Evolutionary conservation across 2,888 invertebrate genomes (phyloP).

Genomic region (Aphidius colemani): DNA sequence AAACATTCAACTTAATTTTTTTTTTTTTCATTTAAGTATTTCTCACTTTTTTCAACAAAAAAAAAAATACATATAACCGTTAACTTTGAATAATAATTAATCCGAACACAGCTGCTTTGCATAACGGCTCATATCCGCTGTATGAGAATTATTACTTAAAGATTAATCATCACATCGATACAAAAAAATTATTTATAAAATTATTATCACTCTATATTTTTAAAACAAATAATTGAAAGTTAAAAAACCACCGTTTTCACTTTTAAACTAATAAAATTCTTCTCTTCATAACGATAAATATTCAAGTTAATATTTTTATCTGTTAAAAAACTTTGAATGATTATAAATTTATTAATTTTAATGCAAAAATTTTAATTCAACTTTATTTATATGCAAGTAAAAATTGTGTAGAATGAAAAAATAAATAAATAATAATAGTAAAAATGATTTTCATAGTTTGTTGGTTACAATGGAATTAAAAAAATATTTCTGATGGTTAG

Average conservation of each 20-base stretch:
- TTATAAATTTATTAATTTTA: too few species aligned
- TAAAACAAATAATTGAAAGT: too few species aligned
- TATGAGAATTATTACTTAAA: conserved; percentile 32
- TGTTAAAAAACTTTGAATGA: too few species aligned
- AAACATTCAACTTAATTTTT: too few species aligned
- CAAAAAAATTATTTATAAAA: conserved; percentile 1
- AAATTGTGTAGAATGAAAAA: conserved; percentile 1
- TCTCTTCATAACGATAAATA: too few species aligned
- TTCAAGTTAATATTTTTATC: too few species aligned
- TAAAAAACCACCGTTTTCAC: too few species aligned
- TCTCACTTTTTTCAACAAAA: conserved; percentile 17
- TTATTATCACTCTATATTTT: conserved; percentile 12
- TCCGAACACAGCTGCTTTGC: conserved; percentile 43
- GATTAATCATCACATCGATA: too few species aligned
- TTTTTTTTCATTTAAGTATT: not conserved
- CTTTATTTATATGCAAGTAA: not conserved
- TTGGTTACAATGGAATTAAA: conserved; percentile 26
- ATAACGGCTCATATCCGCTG: conserved; percentile 54
- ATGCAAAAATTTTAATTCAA: too few species aligned
- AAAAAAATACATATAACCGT: conserved; percentile 28
- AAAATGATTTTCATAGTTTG: not conserved
- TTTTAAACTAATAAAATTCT: too few species aligned
- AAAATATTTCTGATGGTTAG: not conserved
- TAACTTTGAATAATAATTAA: conserved; percentile 55
- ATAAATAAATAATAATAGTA: conserved; percentile 13